phyloP scores from a whole-genome alignment of 2,888 invertebrate species.

The Boloria euphrosyne region DNA sequence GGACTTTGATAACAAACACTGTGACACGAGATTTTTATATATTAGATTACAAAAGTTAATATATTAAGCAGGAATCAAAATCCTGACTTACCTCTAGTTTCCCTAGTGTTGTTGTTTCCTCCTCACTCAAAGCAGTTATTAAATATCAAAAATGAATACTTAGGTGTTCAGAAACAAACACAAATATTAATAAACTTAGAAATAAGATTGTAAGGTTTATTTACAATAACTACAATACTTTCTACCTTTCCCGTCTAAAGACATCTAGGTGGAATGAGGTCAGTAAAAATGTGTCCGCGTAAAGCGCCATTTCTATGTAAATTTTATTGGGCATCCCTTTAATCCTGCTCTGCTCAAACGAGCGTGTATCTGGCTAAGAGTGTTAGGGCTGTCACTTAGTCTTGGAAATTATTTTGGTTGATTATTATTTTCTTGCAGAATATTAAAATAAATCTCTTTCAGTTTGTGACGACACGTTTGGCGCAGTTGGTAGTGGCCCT shows the following conservation, averaged over 20 bases:
- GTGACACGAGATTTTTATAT: too few species aligned
- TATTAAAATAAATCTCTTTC: neutral
- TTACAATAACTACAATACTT: neutral
- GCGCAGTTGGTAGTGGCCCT: too few species aligned
- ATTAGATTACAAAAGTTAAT: too few species aligned
- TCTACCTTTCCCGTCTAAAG: slow-evolving; percentile 8
- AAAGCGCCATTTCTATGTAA: slow-evolving; percentile 74
- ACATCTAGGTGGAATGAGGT: slow-evolving; percentile 51
- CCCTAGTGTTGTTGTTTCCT: too few species aligned
- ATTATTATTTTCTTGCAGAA: neutral
- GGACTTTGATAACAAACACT: too few species aligned
- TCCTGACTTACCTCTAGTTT: too few species aligned
- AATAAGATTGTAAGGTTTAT: neutral
- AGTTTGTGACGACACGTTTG: too few species aligned
- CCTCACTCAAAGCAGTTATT: too few species aligned
- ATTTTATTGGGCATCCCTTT: slow-evolving; percentile 76
- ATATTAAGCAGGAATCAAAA: too few species aligned
- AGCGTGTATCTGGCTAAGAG: slow-evolving; percentile 68
- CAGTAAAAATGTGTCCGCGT: slow-evolving; percentile 69
- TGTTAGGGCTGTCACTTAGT: slow-evolving; percentile 66
- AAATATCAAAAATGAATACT: too few species aligned
- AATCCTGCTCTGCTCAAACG: slow-evolving; percentile 72
- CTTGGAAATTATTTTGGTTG: neutral
- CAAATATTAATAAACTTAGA: neutral
- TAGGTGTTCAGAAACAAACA: too few species aligned